Conservation (phyloP, 2,888 invertebrate species). For the Monopis laevigella region DNA sequence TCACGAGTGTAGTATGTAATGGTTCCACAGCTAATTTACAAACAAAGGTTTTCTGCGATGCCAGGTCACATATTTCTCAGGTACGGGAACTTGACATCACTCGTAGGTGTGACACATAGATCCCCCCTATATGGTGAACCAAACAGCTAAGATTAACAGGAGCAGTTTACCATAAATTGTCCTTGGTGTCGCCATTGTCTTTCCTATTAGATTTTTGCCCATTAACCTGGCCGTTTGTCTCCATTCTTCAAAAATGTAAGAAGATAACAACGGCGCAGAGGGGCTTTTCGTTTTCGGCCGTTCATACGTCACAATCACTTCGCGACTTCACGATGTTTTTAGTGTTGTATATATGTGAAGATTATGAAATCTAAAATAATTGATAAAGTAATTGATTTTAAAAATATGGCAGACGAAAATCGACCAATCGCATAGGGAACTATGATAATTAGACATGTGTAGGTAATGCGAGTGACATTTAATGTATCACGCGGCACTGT, state of each 20-base stretch:
- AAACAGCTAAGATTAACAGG: conserved; percentile 54
- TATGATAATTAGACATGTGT: too few relatives aligned
- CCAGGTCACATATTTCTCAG: conserved; percentile 65
- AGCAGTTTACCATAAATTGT: conserved; percentile 72
- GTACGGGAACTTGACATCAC: conserved; percentile 55
- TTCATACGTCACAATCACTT: conserved; percentile 61
- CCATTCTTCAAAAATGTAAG: conserved; percentile 64
- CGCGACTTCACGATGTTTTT: conserved; percentile 1
- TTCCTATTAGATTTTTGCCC: conserved; percentile 70
- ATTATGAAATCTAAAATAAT: too few relatives aligned
- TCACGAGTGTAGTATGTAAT: too few relatives aligned
- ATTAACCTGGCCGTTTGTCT: conserved; percentile 68
- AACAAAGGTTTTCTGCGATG: conserved; percentile 55
- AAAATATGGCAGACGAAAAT: too few relatives aligned
- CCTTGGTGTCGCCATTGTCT: conserved; percentile 70
- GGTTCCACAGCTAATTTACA: conserved; percentile 17
- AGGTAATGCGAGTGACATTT: too few relatives aligned
- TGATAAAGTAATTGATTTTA: too few relatives aligned
- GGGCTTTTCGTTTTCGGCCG: conserved; percentile 62
- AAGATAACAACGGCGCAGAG: conserved; percentile 67
- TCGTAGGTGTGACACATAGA: conserved; percentile 69
- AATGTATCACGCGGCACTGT: too few relatives aligned
- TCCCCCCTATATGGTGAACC: conserved; percentile 58
- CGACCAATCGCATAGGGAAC: too few relatives aligned
- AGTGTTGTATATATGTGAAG: too few relatives aligned